Evolutionary conservation across 2,888 invertebrate species (phyloP), one percentile per base, ranked within the genome.

Genomic region (Dioctria rufipes): DNA sequence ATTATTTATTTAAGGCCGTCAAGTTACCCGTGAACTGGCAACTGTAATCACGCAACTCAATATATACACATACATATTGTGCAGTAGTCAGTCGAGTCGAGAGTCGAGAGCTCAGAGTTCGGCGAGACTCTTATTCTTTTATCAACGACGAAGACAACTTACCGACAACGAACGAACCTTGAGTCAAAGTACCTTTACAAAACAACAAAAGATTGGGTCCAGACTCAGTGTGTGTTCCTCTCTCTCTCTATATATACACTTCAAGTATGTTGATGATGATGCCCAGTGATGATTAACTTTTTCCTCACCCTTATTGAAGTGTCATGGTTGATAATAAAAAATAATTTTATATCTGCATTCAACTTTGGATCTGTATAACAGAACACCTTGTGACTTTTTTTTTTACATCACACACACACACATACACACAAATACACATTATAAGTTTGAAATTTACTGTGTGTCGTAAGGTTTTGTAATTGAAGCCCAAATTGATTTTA

Each of bases 301-400:
- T 73, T 73, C 73, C 73, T 73, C 73, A 73, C 73, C 73, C 73
- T 73, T 73, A 73, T 73, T 73, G 58, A 73, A 73, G 73, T 73
- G 73, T 51, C 73, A 73, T 39, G 60, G 73, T 6, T 73, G 73
- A 60, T 73, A 73, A 58, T 73, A 73, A 73, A 73, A 73, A 73
- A 73, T 73, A 58, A 73, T 40, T 73, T 73, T 73, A 40, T 42
- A 58, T 58, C 60, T 73, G 51, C 69, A 25, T 37, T 25, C 51
- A n/a, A 54, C 9, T n/a, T 54, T 2, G 3, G 11, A 11, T 54
- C 4, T 11, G 11, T 46, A 6, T 5, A 46, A 46, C 0, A 11
- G 54, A 3, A 54, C 49, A 69, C 51, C 69, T 49, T 46, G 69
- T 73, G 54, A 60, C n/a, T n/a, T 73, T 73, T 73, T 73, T 39